Conservation (phyloP, 1,140 invertebrate species). For the Drosophila micromelanica region DNA sequence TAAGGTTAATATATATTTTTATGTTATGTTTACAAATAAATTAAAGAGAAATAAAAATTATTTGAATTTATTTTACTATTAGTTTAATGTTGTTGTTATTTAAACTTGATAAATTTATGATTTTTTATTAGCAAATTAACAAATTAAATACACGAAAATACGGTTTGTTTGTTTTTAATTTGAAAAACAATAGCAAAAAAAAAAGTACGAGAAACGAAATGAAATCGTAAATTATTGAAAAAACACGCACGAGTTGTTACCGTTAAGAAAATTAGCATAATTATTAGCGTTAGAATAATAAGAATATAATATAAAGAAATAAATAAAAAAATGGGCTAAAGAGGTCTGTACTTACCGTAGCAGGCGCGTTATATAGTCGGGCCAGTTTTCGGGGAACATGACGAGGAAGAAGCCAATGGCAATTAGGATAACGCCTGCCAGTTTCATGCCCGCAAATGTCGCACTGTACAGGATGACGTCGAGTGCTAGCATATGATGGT, state of each 20-base stretch:
- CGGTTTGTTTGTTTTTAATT: constrained; percentile 2
- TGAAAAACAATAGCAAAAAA: constrained; percentile 20
- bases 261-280: constrained; percentile 75
- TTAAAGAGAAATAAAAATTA: constrained; percentile 33
- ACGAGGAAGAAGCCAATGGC: constrained; percentile 96
- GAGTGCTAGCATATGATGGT: constrained; percentile 87
- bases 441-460: constrained; percentile 96
- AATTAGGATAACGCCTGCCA: constrained; percentile 95
- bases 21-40: constrained; percentile 61
- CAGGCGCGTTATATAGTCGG: constrained; percentile 94
- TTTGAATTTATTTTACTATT: constrained; percentile 32
- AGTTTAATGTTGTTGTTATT: constrained; percentile 32
- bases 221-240: constrained; percentile 44
- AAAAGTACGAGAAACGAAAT: constrained; percentile 39
- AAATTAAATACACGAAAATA: constrained; percentile 15
- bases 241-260: constrained; percentile 72
- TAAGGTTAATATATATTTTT: constrained; percentile 78
- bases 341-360: constrained; percentile 88
- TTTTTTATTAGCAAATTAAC: constrained; percentile 12
- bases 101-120: constrained; percentile 26
- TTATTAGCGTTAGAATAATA: constrained; percentile 78
- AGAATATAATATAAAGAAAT: constrained; percentile 58
- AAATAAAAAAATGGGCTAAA: constrained; percentile 30
- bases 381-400: constrained; percentile 98
- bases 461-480: constrained; percentile 94